These are phyloP conservation scores for Aphaenogaster floridana DNA, from an alignment of 1,140 invertebrate species.

Conservation along the genomic window DNA sequence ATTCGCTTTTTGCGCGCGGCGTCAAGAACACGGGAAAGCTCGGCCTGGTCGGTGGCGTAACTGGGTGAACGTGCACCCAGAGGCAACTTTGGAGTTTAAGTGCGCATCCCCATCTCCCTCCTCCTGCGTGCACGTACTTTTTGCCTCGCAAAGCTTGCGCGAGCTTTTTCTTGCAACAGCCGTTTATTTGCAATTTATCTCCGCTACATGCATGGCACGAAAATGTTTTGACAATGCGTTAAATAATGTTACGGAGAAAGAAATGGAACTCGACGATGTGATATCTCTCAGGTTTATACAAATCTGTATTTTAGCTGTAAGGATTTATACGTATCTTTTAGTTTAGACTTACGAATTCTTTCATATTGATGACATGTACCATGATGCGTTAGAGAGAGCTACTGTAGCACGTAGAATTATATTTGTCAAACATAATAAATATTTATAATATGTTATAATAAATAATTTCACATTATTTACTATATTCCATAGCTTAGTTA, in stretches of 20 bases:
- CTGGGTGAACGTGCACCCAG: slow-evolving; percentile 23
- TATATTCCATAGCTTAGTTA: neutral
- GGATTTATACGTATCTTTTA: neutral
- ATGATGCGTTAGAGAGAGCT: neutral
- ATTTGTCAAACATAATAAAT: too few species aligned
- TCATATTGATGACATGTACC: neutral
- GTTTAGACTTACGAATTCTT: neutral
- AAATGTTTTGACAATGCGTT: neutral
- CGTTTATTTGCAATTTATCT: slow-evolving; percentile 33
- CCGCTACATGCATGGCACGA: neutral
- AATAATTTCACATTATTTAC: neutral
- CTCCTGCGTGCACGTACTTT: neutral
- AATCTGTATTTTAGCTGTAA: neutral
- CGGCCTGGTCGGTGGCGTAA: slow-evolving; percentile 29
- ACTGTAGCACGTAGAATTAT: neutral
- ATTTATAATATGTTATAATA: too few species aligned
- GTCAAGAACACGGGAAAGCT: slow-evolving; percentile 19
- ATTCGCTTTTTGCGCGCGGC: slow-evolving; percentile 36
- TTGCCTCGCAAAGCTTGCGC: neutral
- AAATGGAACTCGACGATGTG: neutral
- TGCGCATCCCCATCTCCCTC: slow-evolving; percentile 8
- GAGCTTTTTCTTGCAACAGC: neutral
- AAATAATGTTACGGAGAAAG: neutral
- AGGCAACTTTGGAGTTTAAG: slow-evolving; percentile 43
- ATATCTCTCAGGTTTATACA: neutral